Evolutionary conservation across 2,113 vertebrate species (phyloP).

Genomic region (Erpornis zantholeuca): DNA sequence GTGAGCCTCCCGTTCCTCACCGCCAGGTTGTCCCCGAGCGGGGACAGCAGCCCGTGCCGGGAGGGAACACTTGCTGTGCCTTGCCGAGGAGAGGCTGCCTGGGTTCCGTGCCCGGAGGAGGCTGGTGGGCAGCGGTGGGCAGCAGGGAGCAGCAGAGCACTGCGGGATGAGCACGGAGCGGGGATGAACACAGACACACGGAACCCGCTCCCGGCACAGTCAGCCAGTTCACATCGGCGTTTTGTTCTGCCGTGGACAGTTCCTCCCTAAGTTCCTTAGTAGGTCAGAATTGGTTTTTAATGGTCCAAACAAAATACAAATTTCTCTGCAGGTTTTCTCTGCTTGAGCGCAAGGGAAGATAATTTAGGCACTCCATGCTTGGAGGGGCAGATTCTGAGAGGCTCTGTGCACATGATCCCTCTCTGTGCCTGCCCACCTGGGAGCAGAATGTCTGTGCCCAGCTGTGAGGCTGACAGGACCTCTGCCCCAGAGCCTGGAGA

Average conservation of each 20-base stretch:
- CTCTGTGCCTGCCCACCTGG: not conserved
- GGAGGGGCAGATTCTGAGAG: not conserved
- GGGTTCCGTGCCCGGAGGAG: not conserved
- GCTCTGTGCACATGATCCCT: not conserved
- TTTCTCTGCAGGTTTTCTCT: not conserved
- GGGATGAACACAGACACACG: accelerated
- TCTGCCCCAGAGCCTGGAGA: not conserved
- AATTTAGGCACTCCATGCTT: not conserved
- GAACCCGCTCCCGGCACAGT: not conserved
- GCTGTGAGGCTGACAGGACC: not conserved
- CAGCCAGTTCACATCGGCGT: no score
- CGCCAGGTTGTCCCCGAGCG: accelerated
- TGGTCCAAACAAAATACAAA: not conserved
- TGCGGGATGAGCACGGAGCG: not conserved
- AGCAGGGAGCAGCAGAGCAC: slow-evolving; percentile 42
- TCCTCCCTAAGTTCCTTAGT: accelerated
- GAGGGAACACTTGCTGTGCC: accelerated
- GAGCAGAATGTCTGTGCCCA: not conserved
- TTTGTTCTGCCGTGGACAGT: not conserved
- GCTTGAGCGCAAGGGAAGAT: not conserved
- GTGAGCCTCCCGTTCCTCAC: not conserved
- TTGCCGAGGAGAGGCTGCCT: accelerated
- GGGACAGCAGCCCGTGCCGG: not conserved
- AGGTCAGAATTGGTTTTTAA: not conserved
- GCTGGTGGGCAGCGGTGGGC: not conserved